Evolutionary conservation across 2,888 invertebrate genomes (phyloP).

Genomic region (Clanis bilineata): DNA sequence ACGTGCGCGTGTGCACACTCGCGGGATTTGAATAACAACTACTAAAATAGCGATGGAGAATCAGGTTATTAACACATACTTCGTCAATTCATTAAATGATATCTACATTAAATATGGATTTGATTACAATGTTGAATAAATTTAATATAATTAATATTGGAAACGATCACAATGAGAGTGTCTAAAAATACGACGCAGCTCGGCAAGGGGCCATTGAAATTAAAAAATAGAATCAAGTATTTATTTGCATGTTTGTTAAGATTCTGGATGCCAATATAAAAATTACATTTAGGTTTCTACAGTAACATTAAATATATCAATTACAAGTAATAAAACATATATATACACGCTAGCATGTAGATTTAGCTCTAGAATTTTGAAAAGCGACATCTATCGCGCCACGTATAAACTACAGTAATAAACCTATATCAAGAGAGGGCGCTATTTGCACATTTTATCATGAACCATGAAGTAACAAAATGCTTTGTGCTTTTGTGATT

Average conservation of each 20-base stretch:
- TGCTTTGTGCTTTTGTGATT: neutral
- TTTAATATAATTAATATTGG: too few relatives aligned
- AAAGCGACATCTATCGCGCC: slow-evolving; percentile 5
- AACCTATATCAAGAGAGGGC: neutral
- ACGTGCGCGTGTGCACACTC: slow-evolving; percentile 47
- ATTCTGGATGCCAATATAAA: too few relatives aligned
- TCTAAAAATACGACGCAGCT: too few relatives aligned
- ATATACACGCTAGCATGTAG: neutral
- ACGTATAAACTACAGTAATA: neutral
- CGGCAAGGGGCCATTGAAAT: too few relatives aligned
- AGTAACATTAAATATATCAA: too few relatives aligned
- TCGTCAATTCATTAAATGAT: too few relatives aligned
- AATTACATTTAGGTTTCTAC: too few relatives aligned
- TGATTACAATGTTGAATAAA: too few relatives aligned
- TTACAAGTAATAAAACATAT: neutral
- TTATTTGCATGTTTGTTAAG: too few relatives aligned
- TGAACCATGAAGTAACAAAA: neutral
- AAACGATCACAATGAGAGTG: too few relatives aligned
- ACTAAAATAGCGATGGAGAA: neutral
- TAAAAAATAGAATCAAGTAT: too few relatives aligned
- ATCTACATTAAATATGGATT: too few relatives aligned
- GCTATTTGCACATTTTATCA: neutral
- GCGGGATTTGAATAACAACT: slow-evolving; percentile 34
- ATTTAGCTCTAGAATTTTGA: neutral
- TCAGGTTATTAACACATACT: neutral